These are phyloP conservation scores for Xyrauchen texanus DNA, from an alignment of 2,113 vertebrate species.

Conservation along the genomic window DNA sequence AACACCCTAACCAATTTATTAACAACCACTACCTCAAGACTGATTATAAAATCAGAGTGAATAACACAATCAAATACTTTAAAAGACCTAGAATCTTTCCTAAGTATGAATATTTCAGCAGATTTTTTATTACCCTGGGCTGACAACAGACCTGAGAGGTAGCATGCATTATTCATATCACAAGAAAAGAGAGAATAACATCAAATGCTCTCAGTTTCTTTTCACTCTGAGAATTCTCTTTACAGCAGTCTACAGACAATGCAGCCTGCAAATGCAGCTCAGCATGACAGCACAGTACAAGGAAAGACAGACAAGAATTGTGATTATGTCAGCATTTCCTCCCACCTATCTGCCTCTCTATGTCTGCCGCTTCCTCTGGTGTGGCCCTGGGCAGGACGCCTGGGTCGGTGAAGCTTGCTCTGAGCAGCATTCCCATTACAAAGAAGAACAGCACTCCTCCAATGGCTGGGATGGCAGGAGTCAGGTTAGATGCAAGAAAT, in stretches of 20 bases:
- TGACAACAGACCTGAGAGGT: neutral
- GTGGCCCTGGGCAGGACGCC: slow-evolving; percentile 91
- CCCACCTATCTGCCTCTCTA: slow-evolving; percentile 94
- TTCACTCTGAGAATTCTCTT: neutral
- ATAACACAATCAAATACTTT: slow-evolving; percentile 1
- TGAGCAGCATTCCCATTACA: slow-evolving; percentile 90
- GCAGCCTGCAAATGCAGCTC: neutral
- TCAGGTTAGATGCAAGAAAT: slow-evolving; percentile 86
- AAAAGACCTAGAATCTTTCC: neutral
- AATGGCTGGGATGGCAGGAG: slow-evolving; percentile 86
- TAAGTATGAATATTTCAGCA: slow-evolving; percentile 51
- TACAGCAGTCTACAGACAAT: slow-evolving; percentile 10
- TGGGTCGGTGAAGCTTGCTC: slow-evolving; percentile 93
- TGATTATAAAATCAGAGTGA: slow-evolving; percentile 31
- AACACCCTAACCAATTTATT: neutral
- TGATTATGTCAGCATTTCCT: neutral
- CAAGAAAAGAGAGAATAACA: slow-evolving; percentile 23
- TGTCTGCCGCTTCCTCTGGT: slow-evolving; percentile 88
- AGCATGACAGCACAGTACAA: neutral
- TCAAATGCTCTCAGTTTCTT: slow-evolving; percentile 21
- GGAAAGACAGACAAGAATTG: slow-evolving; percentile 23
- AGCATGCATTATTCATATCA: slow-evolving; percentile 39
- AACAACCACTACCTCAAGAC: neutral
- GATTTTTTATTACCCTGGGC: slow-evolving; percentile 32
- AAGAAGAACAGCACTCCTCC: slow-evolving; percentile 90